Base-by-base conservation (phyloP, 1,140 invertebrate species). In the Plutomurus gul region DNA sequence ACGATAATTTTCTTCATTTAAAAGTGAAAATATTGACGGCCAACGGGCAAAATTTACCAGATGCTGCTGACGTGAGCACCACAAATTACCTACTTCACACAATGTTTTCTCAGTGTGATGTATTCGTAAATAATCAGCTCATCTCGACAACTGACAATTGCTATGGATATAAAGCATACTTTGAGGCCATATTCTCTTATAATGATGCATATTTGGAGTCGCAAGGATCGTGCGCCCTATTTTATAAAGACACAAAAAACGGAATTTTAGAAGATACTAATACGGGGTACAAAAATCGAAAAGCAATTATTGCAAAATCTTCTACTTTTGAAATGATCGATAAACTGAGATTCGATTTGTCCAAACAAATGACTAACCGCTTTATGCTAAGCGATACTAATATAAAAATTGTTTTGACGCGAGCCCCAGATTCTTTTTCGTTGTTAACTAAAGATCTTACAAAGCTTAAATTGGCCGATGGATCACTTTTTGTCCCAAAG, bases 341-440 rank as follows among this genome's bases (percentile, higher is more conserved):
- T 46, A 43, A 37, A 46, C 20, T 81, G 16, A 46, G 71, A 11
- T 75, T 81, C 25, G 76, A 81, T 71, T 25, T 81, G 7, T 22
- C 70, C 0, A 75, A 8, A n/a, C 80, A 81, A 49, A n/a, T 33
- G 47, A n/a, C n/a, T n/a, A n/a, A 56, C 5, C 0, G 80, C 33
- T 81, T 75, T 33, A 70, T 81, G 3, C n/a, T 81, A 18, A 81
- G 37, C 40, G 72, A 81, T 51, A 76, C 65, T 8, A 73, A 75
- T 70, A 22, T 81, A 22, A 74, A 18, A 18, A 75, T 81, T 4
- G 39, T 27, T 0, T 47, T 81, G 7, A 81, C 80, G 71, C 6
- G 76, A 30, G 27, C 76, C 1, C 20, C 37, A 3, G 80, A 81
- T 65, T 40, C 46, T 1, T 81, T 81, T 56, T 25, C 47, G 3